Percentiles rank a stretch among this genome's conserved stretches.
Evolutionary conservation across 2,113 vertebrate genomes (phyloP).

Genomic region (Burhinus bistriatus): DNA sequence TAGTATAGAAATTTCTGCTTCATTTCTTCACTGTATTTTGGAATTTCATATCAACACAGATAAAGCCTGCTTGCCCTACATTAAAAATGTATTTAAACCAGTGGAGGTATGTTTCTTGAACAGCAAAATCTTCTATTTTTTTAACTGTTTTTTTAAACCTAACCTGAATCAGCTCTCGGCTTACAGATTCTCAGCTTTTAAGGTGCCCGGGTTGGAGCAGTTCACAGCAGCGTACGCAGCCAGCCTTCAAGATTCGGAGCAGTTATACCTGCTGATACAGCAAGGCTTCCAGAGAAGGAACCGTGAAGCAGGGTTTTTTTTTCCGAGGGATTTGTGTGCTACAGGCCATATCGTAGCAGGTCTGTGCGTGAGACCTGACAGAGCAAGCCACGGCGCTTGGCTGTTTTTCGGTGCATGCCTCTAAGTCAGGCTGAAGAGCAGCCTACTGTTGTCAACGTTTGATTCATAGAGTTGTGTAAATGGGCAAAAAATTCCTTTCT

Average conservation of each 20-base stretch:
- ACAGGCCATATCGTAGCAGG: background rate
- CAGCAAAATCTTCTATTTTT: background rate
- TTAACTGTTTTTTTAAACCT: background rate
- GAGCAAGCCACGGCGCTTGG: conserved; percentile 14
- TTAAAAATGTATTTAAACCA: background rate
- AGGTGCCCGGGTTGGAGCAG: background rate
- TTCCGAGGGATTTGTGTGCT: background rate
- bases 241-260: background rate
- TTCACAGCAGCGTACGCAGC: background rate
- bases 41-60: background rate
- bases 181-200: background rate
- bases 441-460: conserved; percentile 77
- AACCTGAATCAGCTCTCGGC: background rate
- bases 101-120: background rate
- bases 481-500: conserved; percentile 77
- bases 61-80: conserved; percentile 19
- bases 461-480: conserved; percentile 78
- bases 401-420: conserved; percentile 53
- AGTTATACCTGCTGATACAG: background rate
- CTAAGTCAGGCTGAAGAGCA: conserved; percentile 72
- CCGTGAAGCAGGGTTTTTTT: background rate
- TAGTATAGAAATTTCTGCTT: conserved; percentile 40
- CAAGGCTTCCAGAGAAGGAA: background rate
- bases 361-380: background rate
- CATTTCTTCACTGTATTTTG: background rate